Evolutionary conservation across 2,113 vertebrate genomes (phyloP).

Genomic region (Ammodytes dubius): DNA sequence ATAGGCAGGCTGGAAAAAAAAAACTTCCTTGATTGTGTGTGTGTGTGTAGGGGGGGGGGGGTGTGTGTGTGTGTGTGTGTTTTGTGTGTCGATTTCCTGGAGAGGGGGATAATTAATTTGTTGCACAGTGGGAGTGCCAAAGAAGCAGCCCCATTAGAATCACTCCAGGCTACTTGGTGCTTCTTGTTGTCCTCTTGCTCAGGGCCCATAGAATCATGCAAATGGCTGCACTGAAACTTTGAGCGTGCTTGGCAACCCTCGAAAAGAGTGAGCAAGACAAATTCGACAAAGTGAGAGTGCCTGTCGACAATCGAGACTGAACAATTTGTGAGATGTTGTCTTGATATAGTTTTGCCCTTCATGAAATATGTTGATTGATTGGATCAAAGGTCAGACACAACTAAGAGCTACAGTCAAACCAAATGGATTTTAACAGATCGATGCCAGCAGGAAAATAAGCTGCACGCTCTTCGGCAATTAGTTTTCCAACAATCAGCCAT

Average conservation of each 20-base stretch:
- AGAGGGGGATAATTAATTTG: conserved; percentile 83
- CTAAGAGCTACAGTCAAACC: conserved; percentile 8
- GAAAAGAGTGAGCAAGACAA: conserved; percentile 6
- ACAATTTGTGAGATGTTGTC: conserved; percentile 13
- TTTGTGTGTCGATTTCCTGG: conserved; percentile 64
- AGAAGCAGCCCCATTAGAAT: conserved; percentile 76
- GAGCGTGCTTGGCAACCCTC: conserved; percentile 49
- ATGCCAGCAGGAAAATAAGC: conserved; percentile 6
- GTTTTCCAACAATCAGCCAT: conserved; percentile 36
- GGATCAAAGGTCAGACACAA: conserved; percentile 44
- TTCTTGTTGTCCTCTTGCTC: conserved; percentile 71
- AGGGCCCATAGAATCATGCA: conserved; percentile 58
- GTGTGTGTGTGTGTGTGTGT: conserved; percentile 24
- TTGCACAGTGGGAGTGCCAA: conserved; percentile 73
- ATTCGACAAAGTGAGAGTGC: conserved; percentile 12
- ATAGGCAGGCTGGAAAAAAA: conserved; percentile 58
- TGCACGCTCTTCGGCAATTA: not conserved
- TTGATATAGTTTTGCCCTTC: conserved; percentile 2
- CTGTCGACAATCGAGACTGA: conserved; percentile 23
- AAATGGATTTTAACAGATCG: conserved; percentile 10
- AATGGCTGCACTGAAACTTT: conserved; percentile 60
- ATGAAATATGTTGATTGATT: conserved; percentile 20
- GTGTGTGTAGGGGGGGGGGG: not conserved
- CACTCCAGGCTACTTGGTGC: conserved; percentile 72
- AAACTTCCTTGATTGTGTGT: conserved; percentile 64